These are phyloP conservation scores for Halcyon smyrnensis DNA, from an alignment of 2,797 vertebrate species.

Conservation along the genomic window DNA sequence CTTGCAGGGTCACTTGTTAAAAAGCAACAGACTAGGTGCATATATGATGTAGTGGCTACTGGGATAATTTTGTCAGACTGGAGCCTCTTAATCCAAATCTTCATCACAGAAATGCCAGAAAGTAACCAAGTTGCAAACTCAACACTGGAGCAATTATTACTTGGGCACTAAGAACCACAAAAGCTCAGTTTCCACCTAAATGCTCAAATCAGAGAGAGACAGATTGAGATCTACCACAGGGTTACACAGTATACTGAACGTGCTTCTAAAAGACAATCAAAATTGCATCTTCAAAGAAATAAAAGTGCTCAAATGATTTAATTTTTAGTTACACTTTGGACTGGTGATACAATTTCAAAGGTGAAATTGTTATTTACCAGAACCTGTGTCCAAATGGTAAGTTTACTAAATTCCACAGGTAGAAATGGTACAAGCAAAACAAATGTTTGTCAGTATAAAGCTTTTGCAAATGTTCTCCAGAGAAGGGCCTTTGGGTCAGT, in stretches of 20 bases:
- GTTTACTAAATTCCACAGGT: not conserved
- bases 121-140: not conserved
- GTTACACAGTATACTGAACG: not conserved
- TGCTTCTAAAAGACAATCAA: not conserved
- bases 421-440: not conserved
- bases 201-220: not conserved
- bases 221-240: not conserved
- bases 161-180: not conserved
- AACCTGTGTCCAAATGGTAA: not conserved
- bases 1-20: not conserved
- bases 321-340: not conserved
- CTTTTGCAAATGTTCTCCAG: not conserved
- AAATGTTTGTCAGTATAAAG: not conserved
- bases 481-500: not conserved
- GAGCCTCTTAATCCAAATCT: not conserved
- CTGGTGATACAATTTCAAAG: not conserved
- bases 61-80: not conserved
- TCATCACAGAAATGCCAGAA: not conserved
- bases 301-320: not conserved
- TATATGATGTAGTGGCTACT: not conserved
- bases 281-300: not conserved
- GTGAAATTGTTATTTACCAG: not conserved
- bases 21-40: not conserved
- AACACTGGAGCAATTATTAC: not conserved
- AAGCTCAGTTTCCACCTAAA: not conserved